These are phyloP conservation scores for Caretta caretta DNA, from an alignment of 2,113 vertebrate genomes.

Conservation along the genomic window DNA sequence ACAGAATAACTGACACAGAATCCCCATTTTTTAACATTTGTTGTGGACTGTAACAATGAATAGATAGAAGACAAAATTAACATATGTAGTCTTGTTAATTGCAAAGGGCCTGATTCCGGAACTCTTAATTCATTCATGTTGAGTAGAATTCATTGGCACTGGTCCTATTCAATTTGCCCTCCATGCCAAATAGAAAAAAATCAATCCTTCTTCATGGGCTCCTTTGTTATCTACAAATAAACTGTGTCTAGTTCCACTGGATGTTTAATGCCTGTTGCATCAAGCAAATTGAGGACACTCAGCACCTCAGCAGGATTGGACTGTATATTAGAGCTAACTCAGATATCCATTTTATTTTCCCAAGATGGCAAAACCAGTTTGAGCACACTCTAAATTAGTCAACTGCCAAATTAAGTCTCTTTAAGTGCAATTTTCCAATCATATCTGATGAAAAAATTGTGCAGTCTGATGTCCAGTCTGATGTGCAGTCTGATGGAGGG, in stretches of 20 bases:
- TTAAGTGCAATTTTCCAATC: not conserved
- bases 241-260: not conserved
- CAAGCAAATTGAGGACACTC: too few species aligned
- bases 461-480: not conserved
- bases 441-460: not conserved
- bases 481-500: not conserved
- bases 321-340: too few species aligned
- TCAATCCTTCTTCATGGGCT: not conserved
- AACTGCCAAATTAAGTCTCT: not conserved
- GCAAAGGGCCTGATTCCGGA: not conserved
- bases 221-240: not conserved
- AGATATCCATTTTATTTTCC: not conserved
- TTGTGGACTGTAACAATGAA: not conserved
- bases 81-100: not conserved
- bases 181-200: not conserved
- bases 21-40: not conserved
- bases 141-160: not conserved
- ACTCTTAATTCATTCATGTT: not conserved
- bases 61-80: not conserved
- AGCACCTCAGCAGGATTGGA: too few species aligned
- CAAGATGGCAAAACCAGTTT: slow-evolving; percentile 27
- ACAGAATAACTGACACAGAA: too few species aligned
- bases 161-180: not conserved
- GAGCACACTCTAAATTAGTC: not conserved
- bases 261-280: too few species aligned